Evolutionary conservation across 2,797 vertebrate genomes (phyloP).

Genomic region (Pangasius macronema): DNA sequence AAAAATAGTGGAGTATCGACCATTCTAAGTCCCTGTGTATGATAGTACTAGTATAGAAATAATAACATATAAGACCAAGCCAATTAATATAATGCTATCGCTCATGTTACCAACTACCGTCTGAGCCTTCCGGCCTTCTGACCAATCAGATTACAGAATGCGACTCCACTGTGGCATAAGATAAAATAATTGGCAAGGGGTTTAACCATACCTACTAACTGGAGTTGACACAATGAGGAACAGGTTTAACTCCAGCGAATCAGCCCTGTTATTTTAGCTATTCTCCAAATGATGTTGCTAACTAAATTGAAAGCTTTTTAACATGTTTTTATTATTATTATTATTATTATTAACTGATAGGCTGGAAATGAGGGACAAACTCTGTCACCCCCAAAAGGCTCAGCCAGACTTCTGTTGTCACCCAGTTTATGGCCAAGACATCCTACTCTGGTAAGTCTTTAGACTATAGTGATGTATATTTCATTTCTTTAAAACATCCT

Average conservation of each 20-base stretch:
- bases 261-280: not conserved
- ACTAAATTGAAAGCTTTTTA: not conserved
- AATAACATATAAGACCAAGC: not conserved
- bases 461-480: not conserved
- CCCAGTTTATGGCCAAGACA: not conserved
- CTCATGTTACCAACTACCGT: not conserved
- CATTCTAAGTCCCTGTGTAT: not conserved
- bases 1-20: not conserved
- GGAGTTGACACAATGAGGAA: not conserved
- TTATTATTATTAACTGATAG: not conserved
- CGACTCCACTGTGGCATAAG: not conserved
- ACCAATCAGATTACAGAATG: not conserved
- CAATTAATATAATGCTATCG: not conserved
- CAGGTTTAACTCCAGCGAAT: not conserved
- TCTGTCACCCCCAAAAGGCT: not conserved
- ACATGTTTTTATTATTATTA: not conserved
- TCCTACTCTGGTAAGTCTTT: conserved; percentile 8
- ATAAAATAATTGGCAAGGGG: not conserved
- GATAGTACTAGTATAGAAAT: not conserved
- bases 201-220: not conserved
- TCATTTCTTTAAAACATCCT: not conserved
- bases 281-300: not conserved
- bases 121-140: not conserved
- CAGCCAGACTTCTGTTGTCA: not conserved
- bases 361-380: not conserved